phyloP scores from a whole-genome alignment of 2,888 invertebrate genomes.

The Euzetes globulus region DNA sequence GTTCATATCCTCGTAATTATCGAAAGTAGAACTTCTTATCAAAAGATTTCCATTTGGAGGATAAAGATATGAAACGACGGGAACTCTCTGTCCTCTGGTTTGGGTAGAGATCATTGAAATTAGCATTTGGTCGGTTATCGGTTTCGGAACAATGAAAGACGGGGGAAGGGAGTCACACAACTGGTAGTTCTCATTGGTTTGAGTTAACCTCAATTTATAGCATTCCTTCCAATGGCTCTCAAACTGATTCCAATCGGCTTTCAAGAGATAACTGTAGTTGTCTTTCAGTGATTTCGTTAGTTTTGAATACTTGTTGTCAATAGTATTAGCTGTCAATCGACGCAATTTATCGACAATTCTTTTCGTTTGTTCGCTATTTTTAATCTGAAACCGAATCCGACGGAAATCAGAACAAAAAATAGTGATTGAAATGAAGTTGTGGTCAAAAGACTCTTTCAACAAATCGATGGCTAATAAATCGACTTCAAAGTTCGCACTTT shows the following conservation, averaged over 20 bases:
- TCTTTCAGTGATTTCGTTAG: slow-evolving; percentile 22
- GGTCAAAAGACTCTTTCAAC: not conserved
- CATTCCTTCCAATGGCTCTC: slow-evolving; percentile 32
- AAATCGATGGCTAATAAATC: slow-evolving; percentile 30
- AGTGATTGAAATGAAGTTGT: not conserved
- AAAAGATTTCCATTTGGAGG: slow-evolving; percentile 29
- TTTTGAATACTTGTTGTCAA: not conserved
- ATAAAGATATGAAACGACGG: slow-evolving; percentile 33
- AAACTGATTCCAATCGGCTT: slow-evolving; percentile 31
- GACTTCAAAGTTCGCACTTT: not conserved
- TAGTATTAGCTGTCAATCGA: not conserved
- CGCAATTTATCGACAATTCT: slow-evolving; percentile 7
- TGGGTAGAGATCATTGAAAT: slow-evolving; percentile 14
- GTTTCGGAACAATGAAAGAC: slow-evolving; percentile 29
- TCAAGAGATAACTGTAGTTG: slow-evolving; percentile 28
- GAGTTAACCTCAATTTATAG: slow-evolving; percentile 21
- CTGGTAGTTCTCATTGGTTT: slow-evolving; percentile 32
- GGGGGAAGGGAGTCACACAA: slow-evolving; percentile 29
- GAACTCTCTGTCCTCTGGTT: slow-evolving; percentile 34
- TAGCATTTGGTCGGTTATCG: slow-evolving; percentile 29
- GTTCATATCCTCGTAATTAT: slow-evolving; percentile 27
- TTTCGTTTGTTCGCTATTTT: slow-evolving; percentile 6
- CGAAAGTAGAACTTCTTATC: slow-evolving; percentile 28
- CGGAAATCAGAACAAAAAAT: slow-evolving; percentile 20
- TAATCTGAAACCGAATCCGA: slow-evolving; percentile 16